Evolutionary conservation across 2,113 vertebrate genomes (phyloP).

Genomic region (Lutjanus erythropterus): DNA sequence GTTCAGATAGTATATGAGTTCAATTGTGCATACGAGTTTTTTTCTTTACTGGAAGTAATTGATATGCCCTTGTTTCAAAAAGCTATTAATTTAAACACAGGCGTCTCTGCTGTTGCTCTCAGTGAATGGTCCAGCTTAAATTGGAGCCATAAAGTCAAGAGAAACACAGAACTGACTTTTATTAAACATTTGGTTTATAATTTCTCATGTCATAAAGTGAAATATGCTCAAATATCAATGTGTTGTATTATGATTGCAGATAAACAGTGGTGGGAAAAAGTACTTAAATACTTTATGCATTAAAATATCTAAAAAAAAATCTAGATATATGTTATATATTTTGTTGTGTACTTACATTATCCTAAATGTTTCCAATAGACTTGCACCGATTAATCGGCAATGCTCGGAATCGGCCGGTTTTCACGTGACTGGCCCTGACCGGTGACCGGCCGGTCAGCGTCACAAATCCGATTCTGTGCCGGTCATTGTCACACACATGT

Average conservation of each 20-base stretch:
- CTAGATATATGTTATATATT: too few species aligned
- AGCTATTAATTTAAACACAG: conserved; percentile 33
- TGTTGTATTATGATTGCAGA: background rate
- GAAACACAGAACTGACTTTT: background rate
- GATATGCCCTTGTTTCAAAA: conserved; percentile 35
- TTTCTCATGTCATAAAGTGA: background rate
- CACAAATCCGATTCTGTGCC: too few species aligned
- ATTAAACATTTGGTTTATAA: background rate
- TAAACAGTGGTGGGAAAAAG: too few species aligned
- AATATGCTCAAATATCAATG: background rate
- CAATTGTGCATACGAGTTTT: background rate
- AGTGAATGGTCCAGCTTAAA: background rate
- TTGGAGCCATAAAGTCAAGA: background rate
- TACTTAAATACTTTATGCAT: too few species aligned
- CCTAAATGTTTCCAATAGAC: too few species aligned
- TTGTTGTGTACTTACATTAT: too few species aligned
- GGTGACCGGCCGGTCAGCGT: too few species aligned
- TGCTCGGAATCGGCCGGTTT: too few species aligned
- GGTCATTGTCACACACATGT: too few species aligned
- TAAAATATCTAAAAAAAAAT: too few species aligned
- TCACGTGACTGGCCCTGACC: too few species aligned
- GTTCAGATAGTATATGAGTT: conserved; percentile 10
- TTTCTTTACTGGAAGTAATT: conserved; percentile 29
- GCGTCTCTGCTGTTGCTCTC: conserved; percentile 10
- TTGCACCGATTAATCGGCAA: too few species aligned